Base-by-base conservation (phyloP, 1,140 invertebrate genomes). In the Drosophila seguyi region DNA sequence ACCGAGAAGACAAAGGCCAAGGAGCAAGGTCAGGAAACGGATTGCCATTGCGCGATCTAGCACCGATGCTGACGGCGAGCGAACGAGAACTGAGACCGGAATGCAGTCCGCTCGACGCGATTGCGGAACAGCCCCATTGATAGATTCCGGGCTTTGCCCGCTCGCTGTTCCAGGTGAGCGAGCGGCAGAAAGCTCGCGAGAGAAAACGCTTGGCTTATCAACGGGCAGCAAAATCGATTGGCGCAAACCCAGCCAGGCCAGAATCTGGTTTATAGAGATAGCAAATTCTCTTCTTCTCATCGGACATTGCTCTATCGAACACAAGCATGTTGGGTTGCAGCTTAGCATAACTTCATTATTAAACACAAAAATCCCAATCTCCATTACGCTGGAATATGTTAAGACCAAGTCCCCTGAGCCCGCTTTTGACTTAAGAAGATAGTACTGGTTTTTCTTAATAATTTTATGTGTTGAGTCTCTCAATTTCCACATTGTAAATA, bases 111-210 rank as follows among this genome's bases (percentile, higher is more conserved):
- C 55, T 65, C 48, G 34, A 36, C 13, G 42, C 27, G 66, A 44
- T 68, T 59, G 55, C 20, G 55, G 47, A 71, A 31, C 55, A 52
- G 16, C 45, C 36, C 66, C 53, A 44, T 25, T 68, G 22, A 47
- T 27, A 25, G 48, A 55, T 38, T 38, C 22, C 34, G 77, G 81
- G 77, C 67, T 77, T 85, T 84, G n/a, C 81, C 81, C 81, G 53
- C 18, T 7, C 18, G 34, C 38, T 4, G 55, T 14, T 14, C 55
- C 53, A 39, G 52, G 38, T 38, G 25, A 25, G 25, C 2, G 55
- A 57, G 18, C 31, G 25, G 52, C 20, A 25, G 52, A 31, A 31
- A 16, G 50, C 20, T 53, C 50, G 50, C 14, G 52, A 55, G 52
- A 25, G 34, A 6, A 22, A 36, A 3, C 34, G 50, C 50, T 36